Evolutionary conservation across 2,888 invertebrate genomes (phyloP).

Genomic region (Metopia argyrocephala): DNA sequence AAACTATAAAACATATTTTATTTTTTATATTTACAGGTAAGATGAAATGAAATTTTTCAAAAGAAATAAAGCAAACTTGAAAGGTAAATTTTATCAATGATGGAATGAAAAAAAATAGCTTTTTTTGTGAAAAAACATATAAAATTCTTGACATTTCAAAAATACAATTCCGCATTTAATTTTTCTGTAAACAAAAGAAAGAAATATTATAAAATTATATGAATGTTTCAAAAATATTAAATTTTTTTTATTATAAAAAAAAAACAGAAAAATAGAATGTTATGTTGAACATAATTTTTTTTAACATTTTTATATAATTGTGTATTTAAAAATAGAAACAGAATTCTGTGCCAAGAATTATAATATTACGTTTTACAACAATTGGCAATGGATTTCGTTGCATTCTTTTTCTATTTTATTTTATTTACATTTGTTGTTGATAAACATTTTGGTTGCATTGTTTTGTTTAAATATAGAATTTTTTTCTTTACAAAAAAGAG

Average conservation of each 20-base stretch:
- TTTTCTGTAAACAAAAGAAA: no score
- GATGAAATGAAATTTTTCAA: neutral
- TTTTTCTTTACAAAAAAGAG: no score
- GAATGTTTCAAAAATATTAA: no score
- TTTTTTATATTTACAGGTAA: neutral
- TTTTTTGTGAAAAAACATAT: neutral
- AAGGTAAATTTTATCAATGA: neutral
- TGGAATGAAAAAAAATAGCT: no score
- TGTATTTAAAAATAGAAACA: neutral
- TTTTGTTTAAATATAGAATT: neutral
- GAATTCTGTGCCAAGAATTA: conserved; percentile 10
- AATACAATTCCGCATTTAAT: no score
- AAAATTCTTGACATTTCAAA: neutral
- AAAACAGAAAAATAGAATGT: no score
- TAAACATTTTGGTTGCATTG: conserved; percentile 2
- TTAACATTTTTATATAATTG: conserved; percentile 7
- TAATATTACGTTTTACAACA: conserved; percentile 40
- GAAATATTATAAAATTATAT: no score
- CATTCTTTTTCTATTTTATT: neutral
- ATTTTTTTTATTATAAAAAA: no score
- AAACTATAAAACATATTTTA: neutral
- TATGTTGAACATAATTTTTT: no score
- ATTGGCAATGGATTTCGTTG: conserved; percentile 38
- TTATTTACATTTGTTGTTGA: neutral
- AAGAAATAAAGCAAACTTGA: neutral